Evolutionary conservation across 2,797 vertebrate species (phyloP), one percentile per base, ranked within the genome.

Genomic region (Paratrypauchen microcephalus): DNA sequence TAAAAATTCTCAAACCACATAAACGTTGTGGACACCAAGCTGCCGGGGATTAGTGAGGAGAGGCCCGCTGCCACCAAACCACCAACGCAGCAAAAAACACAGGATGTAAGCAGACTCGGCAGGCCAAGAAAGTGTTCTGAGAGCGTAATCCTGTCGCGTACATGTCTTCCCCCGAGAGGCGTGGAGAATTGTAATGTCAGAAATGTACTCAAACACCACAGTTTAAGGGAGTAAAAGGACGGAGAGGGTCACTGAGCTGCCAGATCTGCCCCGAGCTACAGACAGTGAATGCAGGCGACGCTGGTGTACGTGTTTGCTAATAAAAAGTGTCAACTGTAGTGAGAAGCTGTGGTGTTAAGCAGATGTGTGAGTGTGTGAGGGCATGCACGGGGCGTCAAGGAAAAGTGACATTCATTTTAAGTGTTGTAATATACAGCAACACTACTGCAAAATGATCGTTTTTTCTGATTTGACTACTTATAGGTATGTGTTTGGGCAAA

Each of bases 41-140:
- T 79, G 80, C 86, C 81, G 79, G 66, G 69, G 71, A 86, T 88
- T 84, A 74, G 77, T 83, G 81, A 67, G 66, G 67, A 86, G 74
- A 76, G 77, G 76, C 79, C 69, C 58, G 30, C 69, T 83, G 77
- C 85, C 78, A 81, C 72, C 59, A 64, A 83, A 76, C 75, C 70
- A 74, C 71, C 70, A 78, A 76, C 26, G 26, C 78, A 72, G 58
- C 39, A 60, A 66, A 9, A 50, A 55, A 68, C 61, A 54, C 13
- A 78, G 1, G 5, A 54, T 18, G 32, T 57, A 21, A 26, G 9
- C 59, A 68, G 18, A 36, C 24, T 68, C 66, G 65, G 81, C 67
- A 78, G 69, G 39, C 55, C 47, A 70, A 67, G 63, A 47, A 70
- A 54, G 64, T 74, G 63, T 55, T 70, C 65, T 73, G 56, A 66